Conservation (phyloP, 2,888 invertebrate genomes). For the Athetis lepigone region DNA sequence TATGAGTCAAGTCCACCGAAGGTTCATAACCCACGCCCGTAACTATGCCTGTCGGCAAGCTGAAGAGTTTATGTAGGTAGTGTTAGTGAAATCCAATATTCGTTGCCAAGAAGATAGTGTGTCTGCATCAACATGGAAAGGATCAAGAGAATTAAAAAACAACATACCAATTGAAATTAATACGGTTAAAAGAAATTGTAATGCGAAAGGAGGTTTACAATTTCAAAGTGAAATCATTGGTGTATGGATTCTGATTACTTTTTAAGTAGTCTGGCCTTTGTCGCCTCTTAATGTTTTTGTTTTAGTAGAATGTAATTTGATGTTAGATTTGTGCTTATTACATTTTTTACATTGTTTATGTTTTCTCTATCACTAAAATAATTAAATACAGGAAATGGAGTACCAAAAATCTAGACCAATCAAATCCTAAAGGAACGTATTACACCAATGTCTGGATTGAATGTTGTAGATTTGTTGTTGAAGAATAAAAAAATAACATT, state of each 20-base stretch:
- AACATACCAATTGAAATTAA: conserved; percentile 34
- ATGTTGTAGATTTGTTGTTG: neutral
- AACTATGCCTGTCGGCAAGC: conserved; percentile 52
- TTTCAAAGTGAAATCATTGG: conserved; percentile 48
- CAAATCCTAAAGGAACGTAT: neutral
- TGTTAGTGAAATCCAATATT: conserved; percentile 67
- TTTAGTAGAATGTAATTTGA: conserved; percentile 12
- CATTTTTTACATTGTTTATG: neutral
- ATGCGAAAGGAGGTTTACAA: conserved; percentile 51
- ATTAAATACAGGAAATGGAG: neutral
- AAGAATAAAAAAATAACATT: neutral
- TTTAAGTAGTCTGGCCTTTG: conserved; percentile 40
- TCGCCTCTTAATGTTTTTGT: conserved; percentile 20
- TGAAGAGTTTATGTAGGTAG: conserved; percentile 63
- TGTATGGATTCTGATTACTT: conserved; percentile 48
- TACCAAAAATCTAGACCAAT: neutral
- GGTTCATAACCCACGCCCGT: conserved; percentile 72
- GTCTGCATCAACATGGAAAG: conserved; percentile 28
- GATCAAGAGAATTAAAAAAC: conserved; percentile 34
- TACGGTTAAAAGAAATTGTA: conserved; percentile 46
- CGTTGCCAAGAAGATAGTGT: conserved; percentile 49
- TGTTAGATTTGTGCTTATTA: conserved; percentile 1
- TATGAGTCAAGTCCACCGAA: conserved; percentile 72
- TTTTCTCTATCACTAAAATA: neutral
- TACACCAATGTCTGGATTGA: neutral